A percentile compares a stretch with the other conserved stretches of the same genome.
Evolutionary conservation across 2,797 vertebrate species (phyloP).

Genomic region (Lacerta viridis): DNA sequence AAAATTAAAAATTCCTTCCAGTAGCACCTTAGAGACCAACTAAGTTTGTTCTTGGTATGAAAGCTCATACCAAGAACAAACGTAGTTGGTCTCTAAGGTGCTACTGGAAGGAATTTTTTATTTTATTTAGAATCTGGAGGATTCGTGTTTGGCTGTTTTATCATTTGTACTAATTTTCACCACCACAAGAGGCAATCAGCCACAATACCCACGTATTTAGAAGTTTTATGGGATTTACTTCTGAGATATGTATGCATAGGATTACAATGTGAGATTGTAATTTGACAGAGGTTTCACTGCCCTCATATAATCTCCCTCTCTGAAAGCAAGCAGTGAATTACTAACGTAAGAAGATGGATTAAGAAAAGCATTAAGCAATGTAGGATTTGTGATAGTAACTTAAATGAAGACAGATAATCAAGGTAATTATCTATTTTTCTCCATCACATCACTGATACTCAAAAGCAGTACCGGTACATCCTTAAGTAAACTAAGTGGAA

Average conservation of each 20-base stretch:
- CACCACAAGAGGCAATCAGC: neutral
- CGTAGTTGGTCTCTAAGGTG: too few species aligned
- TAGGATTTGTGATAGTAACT: neutral
- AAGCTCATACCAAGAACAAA: too few species aligned
- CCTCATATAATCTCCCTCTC: neutral
- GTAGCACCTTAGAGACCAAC: too few species aligned
- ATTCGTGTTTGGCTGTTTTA: neutral
- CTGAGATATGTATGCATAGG: neutral
- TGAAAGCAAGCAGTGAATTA: neutral
- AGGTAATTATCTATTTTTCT: neutral
- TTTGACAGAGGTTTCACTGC: neutral
- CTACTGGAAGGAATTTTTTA: too few species aligned
- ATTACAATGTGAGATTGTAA: neutral
- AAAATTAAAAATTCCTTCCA: too few species aligned
- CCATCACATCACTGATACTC: neutral
- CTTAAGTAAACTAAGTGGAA: neutral
- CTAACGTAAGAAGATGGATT: neutral
- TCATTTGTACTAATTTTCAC: constrained; percentile 8
- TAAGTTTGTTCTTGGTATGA: too few species aligned
- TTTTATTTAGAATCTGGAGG: neutral
- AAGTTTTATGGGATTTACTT: neutral
- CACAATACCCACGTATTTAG: neutral
- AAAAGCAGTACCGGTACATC: neutral
- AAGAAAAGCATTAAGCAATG: neutral
- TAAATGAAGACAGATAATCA: neutral